Evolutionary conservation across 1,140 invertebrate species (phyloP).

Genomic region (Diachasmimorpha longicaudata): DNA sequence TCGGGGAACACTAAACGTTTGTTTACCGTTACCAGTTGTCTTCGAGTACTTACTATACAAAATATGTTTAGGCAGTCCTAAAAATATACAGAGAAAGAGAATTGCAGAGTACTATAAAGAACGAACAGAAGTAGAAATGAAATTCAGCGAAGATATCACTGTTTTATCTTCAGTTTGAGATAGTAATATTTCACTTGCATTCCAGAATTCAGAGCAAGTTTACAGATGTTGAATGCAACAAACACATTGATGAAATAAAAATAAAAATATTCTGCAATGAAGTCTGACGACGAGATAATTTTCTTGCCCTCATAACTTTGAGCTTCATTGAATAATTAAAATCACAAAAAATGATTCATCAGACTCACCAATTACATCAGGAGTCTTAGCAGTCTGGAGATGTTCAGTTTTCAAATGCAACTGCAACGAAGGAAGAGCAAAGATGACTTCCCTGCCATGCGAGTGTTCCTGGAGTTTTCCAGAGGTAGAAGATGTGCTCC

Average conservation of each 20-base stretch:
- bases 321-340: neutral
- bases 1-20: neutral
- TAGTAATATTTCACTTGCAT: neutral
- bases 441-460: constrained; percentile 93
- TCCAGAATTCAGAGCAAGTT: neutral
- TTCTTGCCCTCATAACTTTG: neutral
- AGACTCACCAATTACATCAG: constrained; percentile 71
- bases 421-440: constrained; percentile 90
- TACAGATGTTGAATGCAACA: neutral
- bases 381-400: constrained; percentile 74
- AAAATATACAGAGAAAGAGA: constrained; percentile 51
- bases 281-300: neutral
- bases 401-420: constrained; percentile 94
- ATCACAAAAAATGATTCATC: constrained; percentile 1
- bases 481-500: constrained; percentile 58
- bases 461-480: constrained; percentile 79
- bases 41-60: constrained; percentile 57
- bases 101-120: constrained; percentile 35
- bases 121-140: neutral
- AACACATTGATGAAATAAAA: neutral
- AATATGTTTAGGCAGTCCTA: constrained; percentile 60
- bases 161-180: neutral
- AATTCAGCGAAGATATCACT: neutral
- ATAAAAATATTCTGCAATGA: neutral
- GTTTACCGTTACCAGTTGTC: neutral